Conservation (phyloP, 2,797 vertebrate genomes). For the Parauchenoglanis ngamensis region DNA sequence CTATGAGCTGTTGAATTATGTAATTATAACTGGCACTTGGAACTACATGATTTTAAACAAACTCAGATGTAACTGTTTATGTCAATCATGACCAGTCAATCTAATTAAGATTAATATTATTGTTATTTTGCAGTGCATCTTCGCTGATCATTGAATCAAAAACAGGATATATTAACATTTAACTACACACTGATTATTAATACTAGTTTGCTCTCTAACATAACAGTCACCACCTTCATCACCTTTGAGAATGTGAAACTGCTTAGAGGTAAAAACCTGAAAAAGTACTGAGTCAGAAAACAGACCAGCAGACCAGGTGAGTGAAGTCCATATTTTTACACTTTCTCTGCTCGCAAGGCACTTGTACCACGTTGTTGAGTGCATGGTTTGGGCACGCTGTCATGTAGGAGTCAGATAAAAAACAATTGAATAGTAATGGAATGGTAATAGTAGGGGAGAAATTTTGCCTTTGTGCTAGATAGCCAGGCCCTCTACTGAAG, state of each 20-base stretch:
- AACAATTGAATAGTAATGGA: too few species aligned
- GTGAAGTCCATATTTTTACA: neutral
- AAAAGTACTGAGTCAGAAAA: neutral
- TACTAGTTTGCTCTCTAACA: neutral
- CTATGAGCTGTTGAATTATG: neutral
- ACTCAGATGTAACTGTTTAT: neutral
- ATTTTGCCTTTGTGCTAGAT: neutral
- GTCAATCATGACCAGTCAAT: neutral
- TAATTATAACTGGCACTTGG: neutral
- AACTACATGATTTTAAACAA: neutral
- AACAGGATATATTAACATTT: neutral
- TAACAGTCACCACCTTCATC: neutral
- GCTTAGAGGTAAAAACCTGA: neutral
- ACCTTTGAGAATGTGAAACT: neutral
- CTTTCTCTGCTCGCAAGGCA: neutral
- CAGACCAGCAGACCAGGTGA: neutral
- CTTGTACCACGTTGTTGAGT: neutral
- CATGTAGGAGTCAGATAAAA: neutral
- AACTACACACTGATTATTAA: neutral
- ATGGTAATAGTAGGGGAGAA: neutral
- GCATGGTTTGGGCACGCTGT: neutral
- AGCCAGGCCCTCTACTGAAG: neutral
- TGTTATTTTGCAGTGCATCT: neutral
- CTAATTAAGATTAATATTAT: neutral
- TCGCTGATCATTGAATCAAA: neutral